Base-by-base conservation (phyloP, 2,113 vertebrate species). In the Orthonyx spaldingii region DNA sequence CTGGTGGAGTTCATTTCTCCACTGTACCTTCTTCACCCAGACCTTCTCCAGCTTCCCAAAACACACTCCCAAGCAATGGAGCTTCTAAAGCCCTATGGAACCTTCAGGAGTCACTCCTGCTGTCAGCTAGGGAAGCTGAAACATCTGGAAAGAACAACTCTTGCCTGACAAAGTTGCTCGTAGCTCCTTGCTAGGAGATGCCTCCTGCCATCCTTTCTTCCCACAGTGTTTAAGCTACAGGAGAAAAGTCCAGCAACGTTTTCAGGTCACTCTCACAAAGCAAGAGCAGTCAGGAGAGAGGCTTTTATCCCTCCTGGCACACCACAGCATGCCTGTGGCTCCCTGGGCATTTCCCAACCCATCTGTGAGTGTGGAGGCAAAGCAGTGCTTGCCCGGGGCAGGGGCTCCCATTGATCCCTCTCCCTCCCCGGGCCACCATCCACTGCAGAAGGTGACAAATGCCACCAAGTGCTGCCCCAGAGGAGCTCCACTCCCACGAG, bases 321-420 rank as follows among this genome's bases (percentile, higher is more conserved):
- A 60, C 7, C 7, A 2, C 41, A 49, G 26, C 15, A 2, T 15
- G 39, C 20, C 35, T 41, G 52, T 59, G 32, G 27, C 21, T 90
- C 19, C 44, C 35, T 27, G 35, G 23, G 50, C 9, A 0, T 20
- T 65, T 60, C 32, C n/a, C 16, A 0, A 3, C 9, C 7, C 32
- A 17, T 8, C 19, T 41, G 28, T 1, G 1, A 44, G n/a, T 1
- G 1, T 1, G 1, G 26, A 69, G 19, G 47, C 0, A 2, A 61
- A 59, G 69, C 9, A 1, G 8, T 5, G 11, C 28, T 50, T 82
- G 42, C 61, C 66, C 11, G 7, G 4, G 4, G 13, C 79, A 61
- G 13, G 20, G 39, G 15, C 5, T 86, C 21, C 65, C 63, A 53
- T 55, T 3, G 0, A 26, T 76, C 35, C 35, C 11, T 35, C 41